Conservation (phyloP, 2,797 vertebrate species). For the Coreius guichenoti region DNA sequence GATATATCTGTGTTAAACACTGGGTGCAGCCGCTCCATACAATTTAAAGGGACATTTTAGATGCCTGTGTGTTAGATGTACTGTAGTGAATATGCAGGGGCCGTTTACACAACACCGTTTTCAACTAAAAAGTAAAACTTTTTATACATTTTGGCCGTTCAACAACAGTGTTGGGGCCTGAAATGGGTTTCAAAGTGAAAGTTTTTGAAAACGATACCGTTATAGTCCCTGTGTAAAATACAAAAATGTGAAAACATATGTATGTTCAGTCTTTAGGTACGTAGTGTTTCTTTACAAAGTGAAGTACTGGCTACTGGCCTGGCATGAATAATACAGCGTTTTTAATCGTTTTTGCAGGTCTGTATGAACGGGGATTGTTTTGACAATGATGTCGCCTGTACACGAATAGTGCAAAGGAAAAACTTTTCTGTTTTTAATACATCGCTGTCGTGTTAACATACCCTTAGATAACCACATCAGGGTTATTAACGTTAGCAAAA, state of each 20-base stretch:
- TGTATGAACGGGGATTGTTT: background rate
- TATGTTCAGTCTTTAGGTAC: background rate
- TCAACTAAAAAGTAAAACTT: background rate
- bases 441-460: background rate
- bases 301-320: background rate
- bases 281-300: background rate
- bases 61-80: background rate
- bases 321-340: background rate
- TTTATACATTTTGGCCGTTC: background rate
- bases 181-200: background rate
- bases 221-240: background rate
- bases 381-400: background rate
- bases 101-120: background rate
- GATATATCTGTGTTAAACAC: constrained; percentile 4
- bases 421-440: background rate
- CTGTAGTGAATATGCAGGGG: background rate
- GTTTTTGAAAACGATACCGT: background rate
- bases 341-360: background rate
- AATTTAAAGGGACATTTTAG: background rate
- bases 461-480: background rate
- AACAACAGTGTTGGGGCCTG: background rate
- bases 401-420: background rate
- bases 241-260: background rate
- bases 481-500: background rate
- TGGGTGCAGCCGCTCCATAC: background rate